Evolutionary conservation across 2,888 invertebrate genomes (phyloP).

Genomic region (Melikaiella ostensackeni): DNA sequence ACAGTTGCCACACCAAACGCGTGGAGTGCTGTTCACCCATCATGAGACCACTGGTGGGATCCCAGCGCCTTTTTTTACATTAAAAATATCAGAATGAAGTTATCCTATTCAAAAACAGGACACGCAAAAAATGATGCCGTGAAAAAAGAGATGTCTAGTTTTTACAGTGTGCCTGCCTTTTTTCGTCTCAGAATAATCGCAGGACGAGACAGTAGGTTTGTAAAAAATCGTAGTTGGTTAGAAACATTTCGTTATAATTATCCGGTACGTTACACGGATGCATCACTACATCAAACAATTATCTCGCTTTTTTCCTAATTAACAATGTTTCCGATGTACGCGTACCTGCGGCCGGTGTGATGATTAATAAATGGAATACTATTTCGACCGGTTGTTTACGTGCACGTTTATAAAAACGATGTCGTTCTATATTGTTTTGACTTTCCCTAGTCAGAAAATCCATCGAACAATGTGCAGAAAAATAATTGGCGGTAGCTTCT

Average conservation of each 20-base stretch:
- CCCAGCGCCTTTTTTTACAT: too few species aligned
- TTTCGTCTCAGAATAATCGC: neutral
- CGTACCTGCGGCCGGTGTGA: neutral
- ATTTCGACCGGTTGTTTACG: neutral
- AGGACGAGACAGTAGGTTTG: neutral
- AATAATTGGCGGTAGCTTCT: slow-evolving; percentile 27
- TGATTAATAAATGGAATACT: slow-evolving; percentile 25
- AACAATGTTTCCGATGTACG: neutral
- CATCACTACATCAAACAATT: slow-evolving; percentile 11
- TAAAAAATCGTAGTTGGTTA: neutral
- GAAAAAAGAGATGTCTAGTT: too few species aligned
- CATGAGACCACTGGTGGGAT: too few species aligned
- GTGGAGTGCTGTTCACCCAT: too few species aligned
- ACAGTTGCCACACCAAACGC: too few species aligned
- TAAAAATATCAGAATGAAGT: too few species aligned
- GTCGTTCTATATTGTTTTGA: neutral
- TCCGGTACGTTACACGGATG: neutral
- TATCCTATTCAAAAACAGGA: too few species aligned
- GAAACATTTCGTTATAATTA: neutral
- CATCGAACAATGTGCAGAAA: neutral
- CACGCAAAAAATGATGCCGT: too few species aligned
- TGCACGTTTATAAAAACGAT: neutral
- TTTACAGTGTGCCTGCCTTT: too few species aligned
- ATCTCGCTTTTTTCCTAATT: neutral
- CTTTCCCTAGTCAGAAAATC: slow-evolving; percentile 8